These are phyloP conservation scores for Lamellibrachia satsuma DNA, from an alignment of 2,888 invertebrate genomes.

Conservation along the genomic window DNA sequence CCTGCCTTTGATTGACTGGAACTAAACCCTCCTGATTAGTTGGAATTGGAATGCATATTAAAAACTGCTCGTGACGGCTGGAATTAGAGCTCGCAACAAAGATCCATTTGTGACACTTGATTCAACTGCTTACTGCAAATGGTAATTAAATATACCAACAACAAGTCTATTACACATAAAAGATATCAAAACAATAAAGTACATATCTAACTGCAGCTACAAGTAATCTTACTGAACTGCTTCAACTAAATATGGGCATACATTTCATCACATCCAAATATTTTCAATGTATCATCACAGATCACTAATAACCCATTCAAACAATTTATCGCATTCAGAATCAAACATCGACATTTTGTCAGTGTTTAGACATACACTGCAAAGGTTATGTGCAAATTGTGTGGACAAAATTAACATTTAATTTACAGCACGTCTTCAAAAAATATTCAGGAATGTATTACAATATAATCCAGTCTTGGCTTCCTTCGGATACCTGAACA, in stretches of 20 bases:
- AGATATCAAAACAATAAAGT: not conserved
- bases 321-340: not conserved
- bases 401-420: not conserved
- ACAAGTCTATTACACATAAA: not conserved
- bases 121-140: not conserved
- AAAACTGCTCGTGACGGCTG: not conserved
- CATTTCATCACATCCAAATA: not conserved
- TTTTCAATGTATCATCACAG: not conserved
- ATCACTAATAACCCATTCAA: not conserved
- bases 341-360: not conserved
- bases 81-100: not conserved
- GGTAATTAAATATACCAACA: not conserved
- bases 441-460: not conserved
- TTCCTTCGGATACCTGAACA: not conserved
- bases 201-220: not conserved
- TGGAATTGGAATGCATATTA: not conserved
- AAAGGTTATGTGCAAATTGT: not conserved
- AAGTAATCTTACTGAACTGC: not conserved
- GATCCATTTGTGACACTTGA: not conserved
- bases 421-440: not conserved
- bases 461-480: not conserved
- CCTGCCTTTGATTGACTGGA: not conserved
- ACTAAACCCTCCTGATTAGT: not conserved
- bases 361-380: not conserved
- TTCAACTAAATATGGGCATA: not conserved